Base-by-base conservation (phyloP, 2,888 invertebrate species). In the Iselma pallidipennis region DNA sequence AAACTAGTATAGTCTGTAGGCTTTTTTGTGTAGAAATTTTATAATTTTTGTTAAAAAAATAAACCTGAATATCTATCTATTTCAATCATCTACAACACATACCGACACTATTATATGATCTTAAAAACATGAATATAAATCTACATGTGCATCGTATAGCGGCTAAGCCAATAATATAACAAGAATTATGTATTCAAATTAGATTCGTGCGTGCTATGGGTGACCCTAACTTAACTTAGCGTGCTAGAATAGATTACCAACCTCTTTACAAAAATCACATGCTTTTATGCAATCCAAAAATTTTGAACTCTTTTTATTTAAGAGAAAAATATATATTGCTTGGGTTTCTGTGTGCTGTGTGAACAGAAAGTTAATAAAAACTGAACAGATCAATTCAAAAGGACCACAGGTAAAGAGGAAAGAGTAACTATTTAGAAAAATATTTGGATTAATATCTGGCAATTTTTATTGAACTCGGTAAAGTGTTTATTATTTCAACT, bases 171-270 rank as follows among this genome's bases (percentile, higher is more conserved):
- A 59, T 61, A 61, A 61, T 57, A 58, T 57, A 60, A 64, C 66
- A 66, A 55, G 61, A 59, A 66, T 63, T 59, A 58, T 59, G 62
- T 65, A 66, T 57, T 68, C 37, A 68, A 66, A 68, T 62, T 62
- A 59, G 63, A 67, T 59, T 59, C 59, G 66, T 73, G 70, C 73
- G 72, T 74, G 73, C 70, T 60, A 59, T 65, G 49, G 65, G 68
- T 70, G 70, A 68, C 67, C 67, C 64, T 63, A 70, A 69, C 67
- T 66, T 65, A 65, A 60, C 64, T 66, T 71, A 68, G 74, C 76
- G 75, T 76, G 76, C 76, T 72, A 65, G 68, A 66, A 66, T 59
- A 64, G 59, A 55, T 63, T 71, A 71, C 70, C 72, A 73, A 74
- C 73, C 72, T 72, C 61, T 21, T 50, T 54, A 45, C 21, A 53